Evolutionary conservation across 1,140 invertebrate genomes (phyloP), one percentile per base, ranked within the genome.

Genomic region (Papilio aristodemus): DNA sequence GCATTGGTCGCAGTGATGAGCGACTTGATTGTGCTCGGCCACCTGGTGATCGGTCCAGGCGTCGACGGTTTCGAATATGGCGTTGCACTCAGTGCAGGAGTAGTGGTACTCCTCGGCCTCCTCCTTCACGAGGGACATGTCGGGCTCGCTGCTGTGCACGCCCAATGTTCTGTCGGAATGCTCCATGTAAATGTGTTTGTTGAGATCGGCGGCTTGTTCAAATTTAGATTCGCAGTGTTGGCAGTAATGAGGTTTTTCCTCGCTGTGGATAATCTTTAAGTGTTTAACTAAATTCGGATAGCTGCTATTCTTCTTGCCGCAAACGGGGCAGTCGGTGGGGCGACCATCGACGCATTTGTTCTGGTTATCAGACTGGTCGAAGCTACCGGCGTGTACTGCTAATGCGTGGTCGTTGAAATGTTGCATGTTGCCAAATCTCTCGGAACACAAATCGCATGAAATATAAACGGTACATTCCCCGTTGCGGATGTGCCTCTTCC

Each of bases 1-100:
- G 70, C 94, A 95, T 9, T 95, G 92, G 10, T 93, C 91, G 58
- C 94, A 95, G 59, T 91, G 92, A 63, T 92, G 91, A n/a, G 91
- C 91, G 4, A 90, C 78, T 74, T 92, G 87, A 59, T 92, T 89
- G 67, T 91, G 88, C 73, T 91, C 91, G 14, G 90, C 89, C 7
- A 92, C 90, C 73, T 93, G 91, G 74, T 93, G 93, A 70, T 92
- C 86, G 13, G 92, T 92, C 92, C 92, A 93, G 43, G 92, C 91
- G 41, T 92, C 89, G 4, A 92, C 88, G 4, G 89, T 89, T 68
- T 92, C 91, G 72, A 92, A 93, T 77, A 93, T 92, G 14, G 91
- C 91, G 67, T 92, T 92, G 62, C 92, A 93, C 77, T 93, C 92
- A 5, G 92, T 93, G 75, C 93, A 93, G 11, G 92, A 92, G 72